Evolutionary conservation across 2,113 vertebrate species (phyloP).

Genomic region (Aramus guarauna): DNA sequence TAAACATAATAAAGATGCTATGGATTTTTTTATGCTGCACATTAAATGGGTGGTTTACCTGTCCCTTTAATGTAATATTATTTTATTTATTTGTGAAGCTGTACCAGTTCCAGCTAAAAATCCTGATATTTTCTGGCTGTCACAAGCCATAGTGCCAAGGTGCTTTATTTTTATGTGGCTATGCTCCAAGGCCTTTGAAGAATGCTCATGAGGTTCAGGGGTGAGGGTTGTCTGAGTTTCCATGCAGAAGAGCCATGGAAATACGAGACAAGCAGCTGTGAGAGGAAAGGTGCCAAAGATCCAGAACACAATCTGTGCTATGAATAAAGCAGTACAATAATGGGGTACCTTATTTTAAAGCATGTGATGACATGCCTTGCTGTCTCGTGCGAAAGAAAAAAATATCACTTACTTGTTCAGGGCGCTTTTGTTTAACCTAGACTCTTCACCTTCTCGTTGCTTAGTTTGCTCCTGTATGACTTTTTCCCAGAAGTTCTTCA

Average conservation of each 20-base stretch:
- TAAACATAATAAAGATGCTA: background rate
- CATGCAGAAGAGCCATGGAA: constrained; percentile 35
- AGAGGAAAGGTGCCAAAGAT: constrained; percentile 28
- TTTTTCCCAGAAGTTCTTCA: constrained; percentile 69
- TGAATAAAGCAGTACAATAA: constrained; percentile 61
- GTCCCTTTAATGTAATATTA: background rate
- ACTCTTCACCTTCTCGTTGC: constrained; percentile 40
- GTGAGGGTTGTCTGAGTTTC: constrained; percentile 31
- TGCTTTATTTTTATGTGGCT: constrained; percentile 35
- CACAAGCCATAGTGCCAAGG: background rate
- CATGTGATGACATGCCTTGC: background rate
- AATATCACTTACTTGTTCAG: constrained; percentile 64
- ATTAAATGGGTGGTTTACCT: background rate
- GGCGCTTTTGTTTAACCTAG: constrained; percentile 54
- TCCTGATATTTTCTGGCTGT: background rate
- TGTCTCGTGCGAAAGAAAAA: background rate
- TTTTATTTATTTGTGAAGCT: background rate
- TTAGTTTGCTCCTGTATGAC: constrained; percentile 47
- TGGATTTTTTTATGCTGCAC: background rate
- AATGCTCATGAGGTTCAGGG: constrained; percentile 35
- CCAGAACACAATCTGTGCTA: constrained; percentile 47
- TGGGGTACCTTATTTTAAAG: constrained; percentile 17
- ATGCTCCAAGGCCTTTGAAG: constrained; percentile 32
- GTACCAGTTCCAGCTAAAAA: constrained; percentile 16
- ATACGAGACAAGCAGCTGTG: constrained; percentile 53